phyloP scores from a whole-genome alignment of 2,888 invertebrate genomes.

The Diaprepes abbreviatus region DNA sequence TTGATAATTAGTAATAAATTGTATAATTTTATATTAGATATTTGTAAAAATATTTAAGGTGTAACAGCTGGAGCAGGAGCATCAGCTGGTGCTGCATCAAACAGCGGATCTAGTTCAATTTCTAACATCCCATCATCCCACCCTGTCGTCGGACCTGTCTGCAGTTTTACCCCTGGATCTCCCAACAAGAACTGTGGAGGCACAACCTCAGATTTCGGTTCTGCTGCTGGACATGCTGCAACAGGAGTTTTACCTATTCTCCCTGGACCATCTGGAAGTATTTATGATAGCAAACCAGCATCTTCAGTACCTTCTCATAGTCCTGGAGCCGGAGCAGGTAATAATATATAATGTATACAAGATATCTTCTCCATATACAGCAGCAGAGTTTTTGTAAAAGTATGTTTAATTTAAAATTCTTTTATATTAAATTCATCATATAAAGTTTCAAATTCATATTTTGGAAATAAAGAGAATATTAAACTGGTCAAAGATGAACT shows the following conservation, averaged over 20 bases:
- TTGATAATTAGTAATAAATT: too few species aligned
- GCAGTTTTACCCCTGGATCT: conserved; percentile 33
- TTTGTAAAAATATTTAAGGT: background rate
- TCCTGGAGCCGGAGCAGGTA: conserved; percentile 2
- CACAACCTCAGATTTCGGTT: background rate
- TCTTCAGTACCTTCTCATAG: background rate
- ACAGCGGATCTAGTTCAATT: background rate
- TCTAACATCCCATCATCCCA: background rate
- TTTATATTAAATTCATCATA: too few species aligned
- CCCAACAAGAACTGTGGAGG: conserved; percentile 8
- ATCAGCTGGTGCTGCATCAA: background rate
- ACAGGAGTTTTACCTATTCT: conserved; percentile 25
- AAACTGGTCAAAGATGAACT: too few species aligned
- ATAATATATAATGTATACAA: too few species aligned
- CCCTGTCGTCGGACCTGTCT: conserved; percentile 28
- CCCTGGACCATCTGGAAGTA: conserved; percentile 53
- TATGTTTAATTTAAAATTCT: too few species aligned
- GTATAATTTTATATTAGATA: too few species aligned
- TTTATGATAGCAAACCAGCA: conserved; percentile 52
- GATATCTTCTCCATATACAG: too few species aligned
- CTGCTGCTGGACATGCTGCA: background rate
- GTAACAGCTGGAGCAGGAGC: background rate
- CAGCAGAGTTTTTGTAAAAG: too few species aligned
- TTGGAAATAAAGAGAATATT: too few species aligned
- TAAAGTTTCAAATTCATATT: too few species aligned